Base-by-base conservation (phyloP, 2,113 vertebrate genomes). In the Mesocricetus auratus region DNA sequence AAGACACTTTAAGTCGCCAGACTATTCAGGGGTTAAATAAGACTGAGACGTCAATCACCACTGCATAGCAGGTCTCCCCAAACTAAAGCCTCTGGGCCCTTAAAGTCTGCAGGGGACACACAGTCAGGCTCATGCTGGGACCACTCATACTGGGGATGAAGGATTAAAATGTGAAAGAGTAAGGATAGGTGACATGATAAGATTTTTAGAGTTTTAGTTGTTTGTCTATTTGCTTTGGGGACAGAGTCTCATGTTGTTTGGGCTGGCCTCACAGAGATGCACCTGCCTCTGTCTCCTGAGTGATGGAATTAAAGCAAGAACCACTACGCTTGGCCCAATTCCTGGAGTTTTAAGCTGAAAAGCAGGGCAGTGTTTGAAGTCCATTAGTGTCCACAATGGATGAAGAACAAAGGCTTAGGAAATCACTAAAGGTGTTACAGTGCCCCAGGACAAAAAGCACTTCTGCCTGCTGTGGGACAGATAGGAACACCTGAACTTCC, bases 261-360 rank as follows among this genome's bases (percentile, higher is more conserved):
- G 47, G 75, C 45, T 50, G 78, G 79, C 22, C 36, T 39, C n/a
- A 60, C 24, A 60, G 79, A 60, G 56, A 39, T 29, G 3, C 36
- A 60, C 56, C 79, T 60, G n/a, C 36, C 78, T 81, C 53, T 81
- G 78, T 58, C 79, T 60, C 79, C n/a, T 60, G 79, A 82, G 79
- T 60, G 56, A 36, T 60, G 22, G n/a, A 13, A 42, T 39, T 60
- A 82, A 39, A 60, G n/a, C 13, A 4, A 17, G 56, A 82, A 60
- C 79, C 36, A 39, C 56, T 22, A 39, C 3, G 6, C 36, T 60
- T 62, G 56, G 81, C 81, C 81, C n/a, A 62, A 29, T 62, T 83
- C 29, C 45, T 31, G n/a, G 60, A 85, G 60, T 93, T 94, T 92
- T 71, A 91, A 78, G 56, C 78, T 86, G 39, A 31, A 77, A 90